These are phyloP conservation scores for Miniopterus natalensis DNA, from an alignment of 2,113 vertebrate genomes.

Conservation along the genomic window DNA sequence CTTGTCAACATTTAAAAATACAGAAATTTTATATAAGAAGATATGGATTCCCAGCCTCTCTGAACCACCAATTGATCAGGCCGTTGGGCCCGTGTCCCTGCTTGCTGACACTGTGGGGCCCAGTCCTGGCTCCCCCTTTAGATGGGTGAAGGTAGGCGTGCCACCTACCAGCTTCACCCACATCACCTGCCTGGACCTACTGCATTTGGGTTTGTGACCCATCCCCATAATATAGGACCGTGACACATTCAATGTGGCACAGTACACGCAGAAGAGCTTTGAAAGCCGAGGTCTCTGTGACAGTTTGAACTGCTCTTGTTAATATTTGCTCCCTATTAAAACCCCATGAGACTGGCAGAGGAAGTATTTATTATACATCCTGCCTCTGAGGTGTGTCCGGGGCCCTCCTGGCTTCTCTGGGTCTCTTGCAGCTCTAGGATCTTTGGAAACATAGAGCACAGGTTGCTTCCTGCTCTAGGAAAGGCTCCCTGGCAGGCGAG, in stretches of 20 bases:
- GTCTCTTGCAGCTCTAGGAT: not conserved
- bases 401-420: not conserved
- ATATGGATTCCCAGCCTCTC: not conserved
- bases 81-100: not conserved
- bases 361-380: not conserved
- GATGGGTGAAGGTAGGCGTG: fast-evolving
- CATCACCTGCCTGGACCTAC: not conserved
- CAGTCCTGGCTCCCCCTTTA: not conserved
- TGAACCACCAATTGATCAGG: not conserved
- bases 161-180: too few relatives aligned
- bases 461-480: not conserved
- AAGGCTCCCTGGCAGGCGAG: not conserved
- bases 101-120: not conserved
- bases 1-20: not conserved
- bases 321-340: not conserved
- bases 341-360: not conserved
- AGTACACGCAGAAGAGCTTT: not conserved
- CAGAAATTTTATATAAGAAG: not conserved
- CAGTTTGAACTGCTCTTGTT: not conserved
- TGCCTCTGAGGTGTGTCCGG: not conserved
- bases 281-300: not conserved
- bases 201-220: not conserved
- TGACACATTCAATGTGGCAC: too few relatives aligned
- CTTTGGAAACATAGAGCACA: not conserved
- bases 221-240: fast-evolving